Evolutionary conservation across 1,140 invertebrate species (phyloP).

Genomic region (Drosophila oshimai): DNA sequence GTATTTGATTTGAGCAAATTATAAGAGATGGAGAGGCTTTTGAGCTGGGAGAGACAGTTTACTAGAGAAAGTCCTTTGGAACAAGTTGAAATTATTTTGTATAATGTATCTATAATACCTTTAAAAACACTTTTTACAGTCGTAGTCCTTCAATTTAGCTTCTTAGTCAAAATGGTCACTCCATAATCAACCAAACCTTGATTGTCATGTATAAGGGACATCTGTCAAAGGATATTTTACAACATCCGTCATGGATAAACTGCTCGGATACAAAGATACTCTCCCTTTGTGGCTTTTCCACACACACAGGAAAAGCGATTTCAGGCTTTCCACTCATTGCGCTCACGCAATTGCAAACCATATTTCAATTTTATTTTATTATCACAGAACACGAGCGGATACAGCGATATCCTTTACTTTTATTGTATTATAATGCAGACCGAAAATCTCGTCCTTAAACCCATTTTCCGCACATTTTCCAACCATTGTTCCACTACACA

Average conservation of each 20-base stretch:
- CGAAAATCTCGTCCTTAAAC: constrained; percentile 26
- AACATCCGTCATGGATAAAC: constrained; percentile 34
- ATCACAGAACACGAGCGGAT: constrained; percentile 52
- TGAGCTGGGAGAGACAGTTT: not conserved
- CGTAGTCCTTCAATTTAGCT: not conserved
- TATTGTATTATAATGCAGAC: constrained; percentile 57
- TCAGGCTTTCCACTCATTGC: constrained; percentile 60
- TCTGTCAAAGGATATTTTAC: constrained; percentile 37
- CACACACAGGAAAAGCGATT: constrained; percentile 12
- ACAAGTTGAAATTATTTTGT: no score
- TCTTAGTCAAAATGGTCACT: not conserved
- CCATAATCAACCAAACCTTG: not conserved
- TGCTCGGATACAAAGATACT: constrained; percentile 4
- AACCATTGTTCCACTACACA: constrained; percentile 18
- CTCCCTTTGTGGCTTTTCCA: constrained; percentile 13
- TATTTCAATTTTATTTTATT: constrained; percentile 81
- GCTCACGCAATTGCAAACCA: constrained; percentile 72
- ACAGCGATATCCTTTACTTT: constrained; percentile 64
- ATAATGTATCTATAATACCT: no score
- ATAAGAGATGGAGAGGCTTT: no score
- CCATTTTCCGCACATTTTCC: constrained; percentile 11
- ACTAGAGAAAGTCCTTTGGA: no score
- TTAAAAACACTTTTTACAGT: no score
- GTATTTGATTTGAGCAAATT: not conserved
- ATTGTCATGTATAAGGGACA: constrained; percentile 41